Percentiles rank a stretch among this genome's conserved stretches.
These are phyloP conservation scores for Campylomormyrus tamandua DNA, from an alignment of 2,113 vertebrate genomes.

Conservation along the genomic window DNA sequence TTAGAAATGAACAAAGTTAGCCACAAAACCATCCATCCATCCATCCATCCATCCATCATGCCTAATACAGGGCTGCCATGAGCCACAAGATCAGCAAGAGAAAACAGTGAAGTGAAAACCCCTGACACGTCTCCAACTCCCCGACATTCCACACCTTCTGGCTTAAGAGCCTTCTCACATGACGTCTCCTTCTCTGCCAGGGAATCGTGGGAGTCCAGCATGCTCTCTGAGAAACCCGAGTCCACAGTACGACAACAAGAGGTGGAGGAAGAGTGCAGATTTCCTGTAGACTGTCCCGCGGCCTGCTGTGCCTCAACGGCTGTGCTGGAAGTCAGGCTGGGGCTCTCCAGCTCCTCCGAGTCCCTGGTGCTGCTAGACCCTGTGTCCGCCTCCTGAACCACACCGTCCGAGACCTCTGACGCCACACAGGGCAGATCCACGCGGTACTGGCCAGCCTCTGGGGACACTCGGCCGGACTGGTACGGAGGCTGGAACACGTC, in stretches of 20 bases:
- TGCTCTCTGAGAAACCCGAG: conserved; percentile 71
- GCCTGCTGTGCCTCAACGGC: conserved; percentile 27
- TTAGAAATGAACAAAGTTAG: background rate
- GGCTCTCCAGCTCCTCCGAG: conserved; percentile 33
- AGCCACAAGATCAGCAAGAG: background rate
- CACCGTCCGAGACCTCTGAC: conserved; percentile 42
- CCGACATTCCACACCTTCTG: conserved; percentile 74
- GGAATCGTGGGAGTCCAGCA: conserved; percentile 54
- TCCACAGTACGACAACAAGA: conserved; percentile 62
- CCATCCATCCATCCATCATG: background rate
- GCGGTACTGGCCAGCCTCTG: conserved; percentile 61
- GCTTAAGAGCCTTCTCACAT: conserved; percentile 77
- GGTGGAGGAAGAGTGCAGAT: conserved; percentile 50
- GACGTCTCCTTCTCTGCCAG: conserved; percentile 74
- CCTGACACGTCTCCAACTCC: background rate
- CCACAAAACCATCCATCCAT: background rate
- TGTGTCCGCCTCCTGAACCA: conserved; percentile 27
- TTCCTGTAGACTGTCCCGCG: conserved; percentile 44
- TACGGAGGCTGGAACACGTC: conserved; percentile 95
- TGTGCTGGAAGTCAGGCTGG: conserved; percentile 34
- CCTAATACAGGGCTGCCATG: background rate
- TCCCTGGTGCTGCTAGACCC: conserved; percentile 18
- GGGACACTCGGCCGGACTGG: conserved; percentile 78
- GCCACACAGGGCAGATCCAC: conserved; percentile 50
- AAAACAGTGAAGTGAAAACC: background rate